Conservation (phyloP, 2,797 vertebrate genomes). For the Squalus acanthias region DNA sequence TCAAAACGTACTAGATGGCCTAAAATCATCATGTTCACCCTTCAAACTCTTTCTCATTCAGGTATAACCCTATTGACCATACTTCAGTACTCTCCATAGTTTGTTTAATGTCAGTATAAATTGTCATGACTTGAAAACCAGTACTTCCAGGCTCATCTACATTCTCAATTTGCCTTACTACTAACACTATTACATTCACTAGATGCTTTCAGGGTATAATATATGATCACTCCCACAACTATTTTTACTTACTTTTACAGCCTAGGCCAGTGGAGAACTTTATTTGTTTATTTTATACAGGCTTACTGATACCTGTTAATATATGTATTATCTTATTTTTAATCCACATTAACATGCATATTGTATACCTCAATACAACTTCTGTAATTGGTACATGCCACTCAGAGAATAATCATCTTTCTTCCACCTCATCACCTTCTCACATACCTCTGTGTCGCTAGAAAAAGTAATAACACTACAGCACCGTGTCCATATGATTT, state of each 20-base stretch:
- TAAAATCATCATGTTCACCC: too few relatives aligned
- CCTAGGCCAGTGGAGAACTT: neutral
- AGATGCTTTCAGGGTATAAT: neutral
- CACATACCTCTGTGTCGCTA: neutral
- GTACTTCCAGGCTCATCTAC: neutral
- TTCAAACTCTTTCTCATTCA: neutral
- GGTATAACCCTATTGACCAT: neutral
- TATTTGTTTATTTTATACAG: neutral
- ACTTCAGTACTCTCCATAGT: neutral
- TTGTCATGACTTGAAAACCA: neutral
- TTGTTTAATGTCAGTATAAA: neutral
- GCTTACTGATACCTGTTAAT: neutral
- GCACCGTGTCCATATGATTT: neutral
- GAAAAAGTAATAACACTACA: neutral
- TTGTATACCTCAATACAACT: neutral
- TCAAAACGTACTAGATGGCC: too few relatives aligned
- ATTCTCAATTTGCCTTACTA: neutral
- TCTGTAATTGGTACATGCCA: neutral
- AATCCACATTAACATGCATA: neutral
- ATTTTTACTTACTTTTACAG: neutral
- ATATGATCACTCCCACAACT: neutral
- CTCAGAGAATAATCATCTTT: neutral
- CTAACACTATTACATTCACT: neutral
- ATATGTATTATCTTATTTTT: too few relatives aligned
- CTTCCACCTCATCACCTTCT: neutral